phyloP scores from a whole-genome alignment of 1,140 invertebrate genomes.

The Scaptomyza pallida region DNA sequence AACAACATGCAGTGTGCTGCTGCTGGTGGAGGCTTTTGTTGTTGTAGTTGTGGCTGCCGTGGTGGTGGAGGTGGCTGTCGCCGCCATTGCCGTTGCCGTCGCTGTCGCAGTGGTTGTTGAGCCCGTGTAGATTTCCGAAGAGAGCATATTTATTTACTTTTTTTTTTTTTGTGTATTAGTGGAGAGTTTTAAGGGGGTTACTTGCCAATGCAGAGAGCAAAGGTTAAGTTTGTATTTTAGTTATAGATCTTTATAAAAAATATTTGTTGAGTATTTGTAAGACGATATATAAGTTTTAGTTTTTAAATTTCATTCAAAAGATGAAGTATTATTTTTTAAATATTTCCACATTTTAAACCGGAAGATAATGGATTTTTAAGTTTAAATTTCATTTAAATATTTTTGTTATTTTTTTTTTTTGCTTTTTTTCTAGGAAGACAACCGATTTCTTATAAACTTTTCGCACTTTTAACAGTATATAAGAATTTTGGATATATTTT shows the following conservation, averaged over 20 bases:
- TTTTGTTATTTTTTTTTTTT: background rate
- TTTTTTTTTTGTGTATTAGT: slow-evolving; percentile 4
- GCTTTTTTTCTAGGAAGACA: slow-evolving; percentile 34
- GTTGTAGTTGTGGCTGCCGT: slow-evolving; percentile 28
- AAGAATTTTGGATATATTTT: background rate
- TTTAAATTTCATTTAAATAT: background rate
- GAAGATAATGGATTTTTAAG: slow-evolving; percentile 20
- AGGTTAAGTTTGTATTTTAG: background rate
- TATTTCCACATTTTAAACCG: slow-evolving; percentile 7
- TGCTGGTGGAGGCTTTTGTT: slow-evolving; percentile 31
- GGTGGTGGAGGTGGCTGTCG: slow-evolving; percentile 19
- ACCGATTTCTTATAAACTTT: background rate
- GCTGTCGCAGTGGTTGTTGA: slow-evolving; percentile 46
- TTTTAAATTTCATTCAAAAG: slow-evolving; percentile 2
- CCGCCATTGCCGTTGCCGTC: slow-evolving; percentile 21
- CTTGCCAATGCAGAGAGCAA: slow-evolving; percentile 4
- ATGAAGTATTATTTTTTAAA: background rate
- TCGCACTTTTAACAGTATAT: slow-evolving; percentile 1
- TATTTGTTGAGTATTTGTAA: background rate
- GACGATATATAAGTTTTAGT: background rate
- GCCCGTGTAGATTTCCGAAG: slow-evolving; percentile 71
- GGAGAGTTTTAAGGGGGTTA: slow-evolving; percentile 30
- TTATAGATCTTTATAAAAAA: background rate
- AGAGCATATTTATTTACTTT: slow-evolving; percentile 56
- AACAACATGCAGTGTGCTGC: slow-evolving; percentile 51